These are phyloP conservation scores for Crenichthys baileyi DNA, from an alignment of 2,797 vertebrate species.

Conservation along the genomic window DNA sequence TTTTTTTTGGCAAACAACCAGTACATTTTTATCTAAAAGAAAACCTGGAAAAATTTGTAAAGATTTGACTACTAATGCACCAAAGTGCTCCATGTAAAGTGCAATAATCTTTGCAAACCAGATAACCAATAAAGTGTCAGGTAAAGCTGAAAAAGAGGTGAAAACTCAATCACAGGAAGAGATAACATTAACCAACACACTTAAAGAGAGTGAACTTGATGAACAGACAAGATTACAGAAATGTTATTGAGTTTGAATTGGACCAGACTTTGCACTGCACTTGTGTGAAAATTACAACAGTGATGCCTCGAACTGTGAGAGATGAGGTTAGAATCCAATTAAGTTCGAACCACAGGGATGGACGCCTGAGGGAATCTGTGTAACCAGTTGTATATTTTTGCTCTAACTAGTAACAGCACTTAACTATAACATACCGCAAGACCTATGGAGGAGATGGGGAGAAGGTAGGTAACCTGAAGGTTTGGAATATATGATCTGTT, in stretches of 20 bases:
- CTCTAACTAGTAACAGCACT: slow-evolving; percentile 66
- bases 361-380: slow-evolving; percentile 58
- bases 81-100: slow-evolving; percentile 84
- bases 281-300: slow-evolving; percentile 84
- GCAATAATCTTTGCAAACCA: slow-evolving; percentile 97
- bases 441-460: slow-evolving; percentile 44
- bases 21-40: slow-evolving; percentile 52
- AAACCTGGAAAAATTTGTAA: slow-evolving; percentile 68
- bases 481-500: slow-evolving; percentile 16
- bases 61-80: slow-evolving; percentile 79
- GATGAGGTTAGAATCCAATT: slow-evolving; percentile 75
- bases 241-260: slow-evolving; percentile 94
- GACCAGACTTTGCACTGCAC: slow-evolving; percentile 90
- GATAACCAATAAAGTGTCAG: slow-evolving; percentile 96
- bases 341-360: slow-evolving; percentile 66
- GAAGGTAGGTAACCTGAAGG: slow-evolving; percentile 7
- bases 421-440: slow-evolving; percentile 57
- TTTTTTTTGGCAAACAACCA: slow-evolving; percentile 51
- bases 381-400: slow-evolving; percentile 76
- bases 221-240: slow-evolving; percentile 85
- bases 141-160: slow-evolving; percentile 96
- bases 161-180: slow-evolving; percentile 96
- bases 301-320: slow-evolving; percentile 67
- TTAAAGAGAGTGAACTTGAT: slow-evolving; percentile 83
- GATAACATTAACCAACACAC: slow-evolving; percentile 93